phyloP scores from a whole-genome alignment of 1,140 invertebrate species.

The Scaptodrosophila lebanonensis region DNA sequence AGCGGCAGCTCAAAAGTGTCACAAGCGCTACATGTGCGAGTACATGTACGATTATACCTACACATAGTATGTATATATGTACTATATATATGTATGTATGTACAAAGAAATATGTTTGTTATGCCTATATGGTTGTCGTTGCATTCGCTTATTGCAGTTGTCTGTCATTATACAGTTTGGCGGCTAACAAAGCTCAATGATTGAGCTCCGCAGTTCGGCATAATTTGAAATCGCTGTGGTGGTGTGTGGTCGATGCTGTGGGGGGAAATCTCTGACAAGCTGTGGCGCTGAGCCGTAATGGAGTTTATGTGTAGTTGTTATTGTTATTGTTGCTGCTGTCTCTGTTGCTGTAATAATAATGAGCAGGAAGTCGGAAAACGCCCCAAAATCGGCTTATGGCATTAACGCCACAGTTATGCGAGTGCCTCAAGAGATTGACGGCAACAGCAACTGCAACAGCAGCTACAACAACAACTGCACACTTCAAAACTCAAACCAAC shows the following conservation, averaged over 20 bases:
- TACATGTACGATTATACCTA: too few relatives aligned
- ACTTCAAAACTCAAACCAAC: background rate
- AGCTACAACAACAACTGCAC: background rate
- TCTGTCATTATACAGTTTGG: conserved; percentile 1
- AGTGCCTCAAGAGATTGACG: conserved; percentile 1
- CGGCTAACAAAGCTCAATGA: background rate
- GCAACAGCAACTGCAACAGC: background rate
- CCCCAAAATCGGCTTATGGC: conserved; percentile 64
- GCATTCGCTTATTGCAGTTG: background rate
- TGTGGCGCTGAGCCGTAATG: too few relatives aligned
- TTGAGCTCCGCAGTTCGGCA: background rate
- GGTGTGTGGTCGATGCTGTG: too few relatives aligned
- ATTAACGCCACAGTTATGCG: conserved; percentile 42
- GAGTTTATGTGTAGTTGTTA: too few relatives aligned
- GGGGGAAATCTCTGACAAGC: too few relatives aligned
- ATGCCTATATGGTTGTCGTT: conserved; percentile 11
- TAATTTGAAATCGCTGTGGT: background rate
- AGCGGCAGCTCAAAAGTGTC: too few relatives aligned
- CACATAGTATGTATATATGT: too few relatives aligned
- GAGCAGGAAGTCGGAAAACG: conserved; percentile 56
- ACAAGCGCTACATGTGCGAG: too few relatives aligned
- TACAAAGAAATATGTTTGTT: conserved; percentile 6
- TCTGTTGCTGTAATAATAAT: conserved; percentile 47
- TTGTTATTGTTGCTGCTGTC: too few relatives aligned
- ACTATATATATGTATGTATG: too few relatives aligned